These are phyloP conservation scores for Aplodontia rufa DNA, from an alignment of 2,113 vertebrate species.

Conservation along the genomic window DNA sequence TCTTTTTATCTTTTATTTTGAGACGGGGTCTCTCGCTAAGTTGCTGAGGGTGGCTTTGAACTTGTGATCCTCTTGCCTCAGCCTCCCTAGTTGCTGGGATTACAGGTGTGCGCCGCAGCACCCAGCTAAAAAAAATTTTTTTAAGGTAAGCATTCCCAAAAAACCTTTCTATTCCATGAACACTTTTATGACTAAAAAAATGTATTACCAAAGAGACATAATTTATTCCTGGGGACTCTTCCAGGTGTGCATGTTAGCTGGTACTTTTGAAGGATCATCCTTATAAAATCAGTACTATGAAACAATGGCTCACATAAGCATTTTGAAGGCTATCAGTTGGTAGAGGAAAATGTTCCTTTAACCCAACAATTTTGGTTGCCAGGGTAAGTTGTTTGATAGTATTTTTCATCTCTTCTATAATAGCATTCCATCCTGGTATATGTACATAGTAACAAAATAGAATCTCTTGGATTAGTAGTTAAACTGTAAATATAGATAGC, in stretches of 20 bases:
- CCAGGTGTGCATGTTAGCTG: background rate
- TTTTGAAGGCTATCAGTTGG: background rate
- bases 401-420: constrained; percentile 54
- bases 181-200: background rate
- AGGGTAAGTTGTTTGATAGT: background rate
- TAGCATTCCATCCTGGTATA: constrained; percentile 45
- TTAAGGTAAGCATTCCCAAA: background rate
- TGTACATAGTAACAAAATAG: constrained; percentile 78
- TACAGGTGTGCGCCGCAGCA: too few species aligned
- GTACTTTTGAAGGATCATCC: background rate
- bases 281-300: background rate
- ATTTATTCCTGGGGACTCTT: constrained; percentile 30
- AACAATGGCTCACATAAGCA: background rate
- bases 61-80: too few species aligned
- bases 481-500: constrained; percentile 72
- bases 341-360: constrained; percentile 23
- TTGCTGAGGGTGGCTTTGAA: too few species aligned
- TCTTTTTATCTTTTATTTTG: too few species aligned
- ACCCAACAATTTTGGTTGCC: background rate
- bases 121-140: too few species aligned
- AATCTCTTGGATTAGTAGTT: constrained; percentile 78
- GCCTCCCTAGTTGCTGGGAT: too few species aligned
- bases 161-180: background rate
- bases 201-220: constrained; percentile 37
- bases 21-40: too few species aligned